Evolutionary conservation across 2,113 vertebrate species (phyloP), one percentile per base, ranked within the genome.

Genomic region (Oreocharis arfaki): DNA sequence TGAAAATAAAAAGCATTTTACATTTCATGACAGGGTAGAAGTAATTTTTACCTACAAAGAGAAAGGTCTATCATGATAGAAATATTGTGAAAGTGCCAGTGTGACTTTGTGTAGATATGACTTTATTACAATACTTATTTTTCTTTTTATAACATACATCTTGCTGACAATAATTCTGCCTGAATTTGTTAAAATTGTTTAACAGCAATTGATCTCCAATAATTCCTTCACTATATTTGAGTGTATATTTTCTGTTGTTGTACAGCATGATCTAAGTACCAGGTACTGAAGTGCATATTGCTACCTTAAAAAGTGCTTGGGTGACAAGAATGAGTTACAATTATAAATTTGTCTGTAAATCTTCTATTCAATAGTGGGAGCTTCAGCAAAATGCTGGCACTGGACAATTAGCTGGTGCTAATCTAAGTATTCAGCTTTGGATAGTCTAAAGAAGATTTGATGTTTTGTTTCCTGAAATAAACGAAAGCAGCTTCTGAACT

Each of bases 381-480:
- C 42, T 92, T 61, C 75, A 88, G 63, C 77, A 78, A 95, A 96
- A 94, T 84, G 59, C 76, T 91, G 76, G 63, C 41, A 46, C 32
- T 77, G 67, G 55, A 42, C 59, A 64, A 93, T 96, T 96, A 95
- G 49, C 74, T 95, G 83, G 30, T 85, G 71, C 13, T 49, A 79
- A 87, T 79, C 80, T 94, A 41, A 70, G 60, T 90, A 74, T 94
- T 89, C 65, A 75, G 80, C 84, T 91, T 85, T 92, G 87, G 70
- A 42, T 82, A 50, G 71, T 61, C 71, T 76, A 80, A 92, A 80
- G 84, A 96, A 75, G 70, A 94, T 84, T 68, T 93, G 85, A 92
- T 95, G 41, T 93, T 97, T 97, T 65, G 56, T 91, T 97, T 95
- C 70, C 70, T 70, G 91, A 96, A 96, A 97, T 80, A 97, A 97